Conservation (phyloP, 2,797 vertebrate genomes). For the Phrynocephalus forsythii region DNA sequence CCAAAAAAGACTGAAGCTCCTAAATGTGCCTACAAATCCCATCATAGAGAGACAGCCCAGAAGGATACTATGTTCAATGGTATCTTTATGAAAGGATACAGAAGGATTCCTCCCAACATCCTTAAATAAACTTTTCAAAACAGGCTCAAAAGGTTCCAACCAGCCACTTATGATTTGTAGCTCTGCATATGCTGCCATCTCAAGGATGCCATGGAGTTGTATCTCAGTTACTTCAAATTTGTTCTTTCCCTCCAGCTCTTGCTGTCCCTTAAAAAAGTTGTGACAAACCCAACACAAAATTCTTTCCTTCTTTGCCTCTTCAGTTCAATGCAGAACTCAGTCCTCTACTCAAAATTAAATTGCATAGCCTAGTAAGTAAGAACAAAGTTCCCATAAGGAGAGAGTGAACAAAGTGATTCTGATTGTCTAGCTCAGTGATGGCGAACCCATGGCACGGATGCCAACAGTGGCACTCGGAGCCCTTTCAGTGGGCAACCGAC, state of each 20-base stretch:
- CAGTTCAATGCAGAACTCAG: not conserved
- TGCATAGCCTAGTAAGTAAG: not conserved
- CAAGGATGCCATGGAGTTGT: not conserved
- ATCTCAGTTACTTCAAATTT: not conserved
- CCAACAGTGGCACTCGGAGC: too few relatives aligned
- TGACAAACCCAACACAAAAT: not conserved
- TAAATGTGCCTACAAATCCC: too few relatives aligned
- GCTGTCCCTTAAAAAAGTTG: not conserved
- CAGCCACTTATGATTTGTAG: too few relatives aligned
- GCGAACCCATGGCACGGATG: too few relatives aligned
- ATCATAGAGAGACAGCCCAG: too few relatives aligned
- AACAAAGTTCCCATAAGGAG: not conserved
- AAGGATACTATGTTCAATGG: too few relatives aligned
- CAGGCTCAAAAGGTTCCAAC: too few relatives aligned
- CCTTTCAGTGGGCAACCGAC: too few relatives aligned
- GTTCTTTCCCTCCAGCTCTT: not conserved
- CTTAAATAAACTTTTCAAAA: too few relatives aligned
- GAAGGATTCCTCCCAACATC: too few relatives aligned
- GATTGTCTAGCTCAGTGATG: not conserved
- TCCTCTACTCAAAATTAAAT: not conserved
- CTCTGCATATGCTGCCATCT: not conserved
- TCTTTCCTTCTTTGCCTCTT: not conserved
- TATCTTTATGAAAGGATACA: too few relatives aligned
- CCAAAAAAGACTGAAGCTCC: too few relatives aligned
- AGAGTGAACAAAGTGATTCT: not conserved